Base-by-base conservation (phyloP, 2,113 vertebrate species). In the Platichthys stellatus region DNA sequence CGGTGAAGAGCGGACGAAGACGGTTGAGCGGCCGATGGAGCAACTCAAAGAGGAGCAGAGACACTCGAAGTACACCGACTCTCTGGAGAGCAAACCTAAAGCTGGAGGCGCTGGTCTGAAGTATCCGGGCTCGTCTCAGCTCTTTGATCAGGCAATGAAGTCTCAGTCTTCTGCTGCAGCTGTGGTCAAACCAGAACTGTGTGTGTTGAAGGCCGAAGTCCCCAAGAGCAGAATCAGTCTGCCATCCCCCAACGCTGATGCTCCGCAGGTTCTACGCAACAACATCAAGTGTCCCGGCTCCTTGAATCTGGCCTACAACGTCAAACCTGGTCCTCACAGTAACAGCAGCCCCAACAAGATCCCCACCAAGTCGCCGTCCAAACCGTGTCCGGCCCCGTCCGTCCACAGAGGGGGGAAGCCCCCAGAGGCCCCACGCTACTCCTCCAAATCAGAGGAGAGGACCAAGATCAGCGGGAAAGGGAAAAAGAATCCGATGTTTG, bases 341-440 rank as follows among this genome's bases (percentile, higher is more conserved):
- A 86, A 93, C 74, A 90, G 17, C 86, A 97, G 96, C 84, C 97
- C 96, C 7, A 97, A 95, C 62, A 98, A 97, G 81, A 91, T 97
- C 18, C 94, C 95, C 3, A 95, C 95, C 2, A 97, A 97, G 84
- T 97, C 96, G 0, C 96, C 97, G 23, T 96, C 96, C 81, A 97
- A 97, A 79, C 90, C 92, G 0, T 86, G 86, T 47, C 90, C 80
- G 72, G 84, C 90, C 78, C 45, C 87, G 21, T 84, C 5, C 43
- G 90, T 64, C 88, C 95, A 76, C 73, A 90, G 54, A 84, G 84
- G 77, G 35, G 86, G 69, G 1, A 92, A 92, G 86, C 75, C 94
- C 45, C 0, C 82, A 3, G 88, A 95, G 35, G 80, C 88, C 10
- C 95, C 94, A 0, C 89, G 89, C 0, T 87, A 93, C 88, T 87